Evolutionary conservation across 2,113 vertebrate species (phyloP), one percentile per base, ranked within the genome.

Genomic region (Oryzias javanicus): DNA sequence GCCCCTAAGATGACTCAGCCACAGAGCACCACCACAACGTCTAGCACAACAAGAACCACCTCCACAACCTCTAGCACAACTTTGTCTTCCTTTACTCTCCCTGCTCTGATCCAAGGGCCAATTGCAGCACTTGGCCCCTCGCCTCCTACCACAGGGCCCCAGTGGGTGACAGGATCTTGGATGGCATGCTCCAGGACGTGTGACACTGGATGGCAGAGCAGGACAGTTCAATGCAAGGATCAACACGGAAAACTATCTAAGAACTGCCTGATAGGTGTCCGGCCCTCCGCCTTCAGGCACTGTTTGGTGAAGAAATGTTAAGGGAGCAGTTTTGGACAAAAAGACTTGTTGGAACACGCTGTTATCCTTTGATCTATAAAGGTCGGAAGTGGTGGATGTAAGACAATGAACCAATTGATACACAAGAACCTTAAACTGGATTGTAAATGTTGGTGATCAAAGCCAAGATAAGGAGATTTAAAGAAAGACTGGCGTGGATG

Each of bases 191-290:
- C 97, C 60, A 92, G 96, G 89, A 97, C 96, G 67, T 99, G 97
- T 59, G 94, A 98, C 87, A 95, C 92, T 0, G 96, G 96, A 58
- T 99, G 97, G 97, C 97, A 99, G 86, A 98, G 96, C 58, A 93
- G 97, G 86, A 98, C 94, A 19, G 97, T 99, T 42, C 97, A 98
- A 80, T 99, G 97, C 82, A 95, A 96, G 81, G 94, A 97, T 0
- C 86, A 68, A 3, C 90, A 92, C 7, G 93, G 92, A 20, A 95
- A 95, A 64, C 78, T 98, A 76, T 92, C 94, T 1, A 97, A 98
- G 79, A 93, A 93, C 20, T 98, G 97, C 64, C 64, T 84, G 29
- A 91, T 98, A 45, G 76, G 84, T 14, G 84, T 91, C 61, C 93
- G 97, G 65, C 96, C 96, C 4, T 95, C 96, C 0, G 96, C 94